Conservation (phyloP, 2,113 vertebrate genomes). For the Orycteropus afer region DNA sequence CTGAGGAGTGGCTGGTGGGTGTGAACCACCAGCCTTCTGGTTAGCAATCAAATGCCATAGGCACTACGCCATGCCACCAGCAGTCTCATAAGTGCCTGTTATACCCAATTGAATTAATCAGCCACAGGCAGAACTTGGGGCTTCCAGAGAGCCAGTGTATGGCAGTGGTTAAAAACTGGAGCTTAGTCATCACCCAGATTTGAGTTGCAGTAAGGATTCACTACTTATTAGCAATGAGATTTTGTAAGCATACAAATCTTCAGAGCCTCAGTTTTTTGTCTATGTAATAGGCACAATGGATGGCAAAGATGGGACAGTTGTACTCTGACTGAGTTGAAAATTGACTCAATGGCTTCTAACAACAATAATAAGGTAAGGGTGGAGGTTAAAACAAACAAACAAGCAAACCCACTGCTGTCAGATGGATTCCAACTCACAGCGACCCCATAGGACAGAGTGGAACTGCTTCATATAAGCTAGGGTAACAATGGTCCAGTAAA, state of each 20-base stretch:
- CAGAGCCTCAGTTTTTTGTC: not conserved
- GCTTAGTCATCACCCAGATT: not conserved
- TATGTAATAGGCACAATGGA: not conserved
- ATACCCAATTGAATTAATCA: not conserved
- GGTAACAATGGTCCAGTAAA: not conserved
- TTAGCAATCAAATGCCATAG: too few species aligned
- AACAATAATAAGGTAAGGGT: too few species aligned
- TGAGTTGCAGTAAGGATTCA: not conserved
- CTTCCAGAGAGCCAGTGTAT: not conserved
- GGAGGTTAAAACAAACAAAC: not conserved
- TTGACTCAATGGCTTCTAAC: too few species aligned
- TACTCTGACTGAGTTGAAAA: too few species aligned
- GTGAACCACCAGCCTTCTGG: too few species aligned
- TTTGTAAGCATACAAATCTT: not conserved
- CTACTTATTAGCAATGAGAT: not conserved
- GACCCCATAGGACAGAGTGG: too few species aligned
- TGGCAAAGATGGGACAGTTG: too few species aligned
- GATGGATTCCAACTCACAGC: not conserved
- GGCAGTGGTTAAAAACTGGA: not conserved
- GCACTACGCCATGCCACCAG: too few species aligned
- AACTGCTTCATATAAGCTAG: too few species aligned
- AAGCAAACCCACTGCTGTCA: too few species aligned
- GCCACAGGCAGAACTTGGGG: not conserved
- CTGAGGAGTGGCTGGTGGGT: too few species aligned
- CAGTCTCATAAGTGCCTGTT: not conserved